phyloP scores from a whole-genome alignment of 2,888 invertebrate genomes.

The Cataglyphis altisquamis region DNA sequence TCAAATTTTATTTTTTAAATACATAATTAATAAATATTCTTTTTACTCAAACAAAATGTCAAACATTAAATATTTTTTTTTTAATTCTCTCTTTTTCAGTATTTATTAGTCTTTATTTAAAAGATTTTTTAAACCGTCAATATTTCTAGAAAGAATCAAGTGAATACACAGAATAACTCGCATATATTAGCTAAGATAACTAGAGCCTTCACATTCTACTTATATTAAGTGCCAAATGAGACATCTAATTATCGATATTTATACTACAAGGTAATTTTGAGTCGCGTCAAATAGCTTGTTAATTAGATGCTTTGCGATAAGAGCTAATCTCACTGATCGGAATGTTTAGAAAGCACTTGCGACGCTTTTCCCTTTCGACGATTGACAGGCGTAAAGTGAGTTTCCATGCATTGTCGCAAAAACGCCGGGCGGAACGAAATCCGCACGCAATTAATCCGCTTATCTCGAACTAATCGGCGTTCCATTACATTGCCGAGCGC shows the following conservation, averaged over 20 bases:
- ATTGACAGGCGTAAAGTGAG: constrained; percentile 73
- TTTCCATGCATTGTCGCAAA: constrained; percentile 74
- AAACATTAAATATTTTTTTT: not conserved
- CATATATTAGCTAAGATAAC: not conserved
- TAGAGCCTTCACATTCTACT: not conserved
- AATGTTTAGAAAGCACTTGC: constrained; percentile 55
- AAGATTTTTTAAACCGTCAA: not conserved
- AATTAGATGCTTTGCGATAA: constrained; percentile 69
- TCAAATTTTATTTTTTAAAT: not conserved
- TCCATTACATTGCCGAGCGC: constrained; percentile 72
- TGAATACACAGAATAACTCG: not conserved
- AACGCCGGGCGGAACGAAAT: constrained; percentile 66
- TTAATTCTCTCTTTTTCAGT: not conserved
- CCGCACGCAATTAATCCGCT: constrained; percentile 78
- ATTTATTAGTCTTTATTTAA: not conserved
- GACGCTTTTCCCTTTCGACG: constrained; percentile 79
- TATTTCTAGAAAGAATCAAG: not conserved
- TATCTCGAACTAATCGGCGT: constrained; percentile 80
- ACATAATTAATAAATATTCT: constrained; percentile 15
- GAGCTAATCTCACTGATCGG: constrained; percentile 59
- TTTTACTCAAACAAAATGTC: not conserved
- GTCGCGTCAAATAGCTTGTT: constrained; percentile 61
- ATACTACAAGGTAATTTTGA: constrained; percentile 13
- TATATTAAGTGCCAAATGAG: not conserved
- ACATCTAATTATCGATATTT: constrained; percentile 36